These are phyloP conservation scores for Lethocerus indicus DNA, from an alignment of 1,140 invertebrate species.

Conservation along the genomic window DNA sequence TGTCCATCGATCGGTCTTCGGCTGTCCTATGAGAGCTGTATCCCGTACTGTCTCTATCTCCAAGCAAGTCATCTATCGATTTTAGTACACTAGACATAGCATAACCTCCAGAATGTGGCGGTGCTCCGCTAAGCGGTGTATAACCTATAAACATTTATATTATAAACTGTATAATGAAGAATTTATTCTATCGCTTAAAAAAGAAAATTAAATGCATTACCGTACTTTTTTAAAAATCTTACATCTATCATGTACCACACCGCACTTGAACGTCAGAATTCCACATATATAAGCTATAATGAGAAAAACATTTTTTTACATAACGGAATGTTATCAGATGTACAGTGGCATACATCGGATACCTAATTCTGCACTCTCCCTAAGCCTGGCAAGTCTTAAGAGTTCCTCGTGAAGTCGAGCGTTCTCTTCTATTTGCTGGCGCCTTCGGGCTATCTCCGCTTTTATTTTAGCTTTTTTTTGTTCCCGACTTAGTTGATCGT, in stretches of 20 bases:
- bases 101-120: constrained; percentile 17
- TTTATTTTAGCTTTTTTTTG: constrained; percentile 43
- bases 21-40: constrained; percentile 21
- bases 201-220: background rate
- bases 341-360: constrained; percentile 1
- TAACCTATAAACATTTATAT: constrained; percentile 8
- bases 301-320: background rate
- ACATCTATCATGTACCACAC: background rate
- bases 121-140: constrained; percentile 5
- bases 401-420: constrained; percentile 37
- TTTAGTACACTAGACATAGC: constrained; percentile 28
- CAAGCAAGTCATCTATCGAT: constrained; percentile 33
- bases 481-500: constrained; percentile 28
- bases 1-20: constrained; percentile 32
- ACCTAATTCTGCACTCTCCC: constrained; percentile 26
- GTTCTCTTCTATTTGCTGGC: constrained; percentile 42
- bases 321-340: background rate
- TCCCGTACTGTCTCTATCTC: constrained; percentile 10
- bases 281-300: background rate
- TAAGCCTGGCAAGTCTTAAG: constrained; percentile 29
- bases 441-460: constrained; percentile 40
- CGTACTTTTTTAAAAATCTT: background rate
- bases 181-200: background rate
- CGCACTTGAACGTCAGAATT: background rate
- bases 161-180: background rate